Conservation (phyloP, 2,113 vertebrate genomes). For the Rana temporaria region DNA sequence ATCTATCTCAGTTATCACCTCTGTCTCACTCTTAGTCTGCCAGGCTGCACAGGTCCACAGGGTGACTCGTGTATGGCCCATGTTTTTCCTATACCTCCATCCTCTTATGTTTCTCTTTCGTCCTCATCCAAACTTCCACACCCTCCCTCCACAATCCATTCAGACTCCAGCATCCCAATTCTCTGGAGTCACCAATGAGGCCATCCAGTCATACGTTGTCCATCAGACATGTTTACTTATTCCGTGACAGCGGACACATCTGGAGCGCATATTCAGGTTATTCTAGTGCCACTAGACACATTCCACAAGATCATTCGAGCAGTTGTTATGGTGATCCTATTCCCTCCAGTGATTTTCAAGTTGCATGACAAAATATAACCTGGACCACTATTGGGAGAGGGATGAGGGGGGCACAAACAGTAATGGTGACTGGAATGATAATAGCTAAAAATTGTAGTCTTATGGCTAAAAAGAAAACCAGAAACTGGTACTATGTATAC, state of each 20-base stretch:
- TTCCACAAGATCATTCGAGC: slow-evolving; percentile 93
- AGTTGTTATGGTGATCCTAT: slow-evolving; percentile 93
- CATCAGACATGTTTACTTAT: slow-evolving; percentile 99
- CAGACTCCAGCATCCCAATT: slow-evolving; percentile 68
- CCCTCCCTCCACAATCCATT: slow-evolving; percentile 58
- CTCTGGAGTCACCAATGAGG: slow-evolving; percentile 82
- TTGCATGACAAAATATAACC: slow-evolving; percentile 97
- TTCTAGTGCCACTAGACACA: slow-evolving; percentile 96
- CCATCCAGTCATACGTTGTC: slow-evolving; percentile 97
- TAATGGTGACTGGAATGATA: slow-evolving; percentile 55
- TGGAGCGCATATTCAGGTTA: slow-evolving; percentile 99
- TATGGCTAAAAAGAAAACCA: not conserved
- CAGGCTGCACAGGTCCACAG: slow-evolving; percentile 87
- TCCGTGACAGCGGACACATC: slow-evolving; percentile 99
- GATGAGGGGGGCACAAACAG: slow-evolving; percentile 9
- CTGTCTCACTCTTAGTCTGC: slow-evolving; percentile 76
- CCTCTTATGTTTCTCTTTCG: slow-evolving; percentile 29
- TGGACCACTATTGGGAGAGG: slow-evolving; percentile 81
- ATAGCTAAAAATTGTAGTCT: slow-evolving; percentile 56
- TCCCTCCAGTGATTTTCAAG: slow-evolving; percentile 97
- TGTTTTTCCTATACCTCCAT: slow-evolving; percentile 64
- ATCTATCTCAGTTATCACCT: slow-evolving; percentile 78
- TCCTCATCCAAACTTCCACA: slow-evolving; percentile 58
- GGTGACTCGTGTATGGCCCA: slow-evolving; percentile 73
- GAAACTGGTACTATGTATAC: not conserved